Evolutionary conservation across 2,797 vertebrate species (phyloP).

Genomic region (Poecilia picta): DNA sequence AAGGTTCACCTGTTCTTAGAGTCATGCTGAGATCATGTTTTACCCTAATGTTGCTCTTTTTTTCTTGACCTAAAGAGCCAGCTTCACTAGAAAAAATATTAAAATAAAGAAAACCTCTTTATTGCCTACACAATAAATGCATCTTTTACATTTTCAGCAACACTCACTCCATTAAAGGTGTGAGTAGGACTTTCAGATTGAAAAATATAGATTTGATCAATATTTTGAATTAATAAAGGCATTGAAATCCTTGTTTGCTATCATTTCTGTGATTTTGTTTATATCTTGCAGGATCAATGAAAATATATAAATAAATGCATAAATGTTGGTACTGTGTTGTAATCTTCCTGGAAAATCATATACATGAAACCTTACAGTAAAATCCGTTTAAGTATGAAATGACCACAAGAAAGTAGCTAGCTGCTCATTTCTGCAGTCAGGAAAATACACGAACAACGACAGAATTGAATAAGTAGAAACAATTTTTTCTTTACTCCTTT

Average conservation of each 20-base stretch:
- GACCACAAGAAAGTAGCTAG: not conserved
- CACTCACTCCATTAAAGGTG: not conserved
- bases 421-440: not conserved
- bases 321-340: not conserved
- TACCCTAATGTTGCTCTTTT: not conserved
- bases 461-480: not conserved
- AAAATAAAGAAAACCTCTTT: not conserved
- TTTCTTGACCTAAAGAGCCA: not conserved
- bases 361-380: too few species aligned
- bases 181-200: not conserved
- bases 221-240: not conserved
- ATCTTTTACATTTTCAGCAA: not conserved
- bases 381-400: not conserved
- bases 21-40: conserved; percentile 31
- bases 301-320: not conserved
- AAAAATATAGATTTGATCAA: not conserved
- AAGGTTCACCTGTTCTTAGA: conserved; percentile 45
- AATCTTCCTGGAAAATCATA: not conserved
- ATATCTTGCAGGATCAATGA: not conserved
- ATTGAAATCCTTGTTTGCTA: not conserved
- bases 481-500: not conserved
- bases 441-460: not conserved
- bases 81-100: not conserved
- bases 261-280: not conserved
- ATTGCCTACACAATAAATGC: not conserved